Evolutionary conservation across 1,140 invertebrate genomes (phyloP), one percentile per base, ranked within the genome.

Genomic region (Drosophila equinoxialis): DNA sequence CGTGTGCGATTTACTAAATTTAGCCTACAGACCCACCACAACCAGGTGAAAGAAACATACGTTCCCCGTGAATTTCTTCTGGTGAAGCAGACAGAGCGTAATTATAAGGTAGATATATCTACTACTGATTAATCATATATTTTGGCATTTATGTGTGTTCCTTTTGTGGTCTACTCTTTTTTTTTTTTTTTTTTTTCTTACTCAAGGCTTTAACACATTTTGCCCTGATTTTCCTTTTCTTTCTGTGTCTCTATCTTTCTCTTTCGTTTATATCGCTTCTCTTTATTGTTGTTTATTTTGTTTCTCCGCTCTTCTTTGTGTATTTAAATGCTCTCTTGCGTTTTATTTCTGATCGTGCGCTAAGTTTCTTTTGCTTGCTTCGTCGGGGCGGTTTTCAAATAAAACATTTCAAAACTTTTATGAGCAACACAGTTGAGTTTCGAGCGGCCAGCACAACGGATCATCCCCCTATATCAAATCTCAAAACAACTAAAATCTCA

Each of bases 1-100:
- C 79, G 83, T 87, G 82, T 87, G 82, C 82, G 82, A 86, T 79
- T 87, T 87, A 86, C 83, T 86, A 86, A 79, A 77, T 86, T 74
- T 86, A 86, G 83, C 60, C 57, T 51, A 42, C 54, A 30, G 30
- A 30, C 30, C 30, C 30, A 63, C 48, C 48, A 58, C 67, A 37
- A 70, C 71, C 81, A 85, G 81, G 81, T 85, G 81, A 81, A 85
- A 85, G 17, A 78, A 54, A 71, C 66, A 79, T 39, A 71, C 51
- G 74, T 23, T 48, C 42, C n/a, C 60, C 1, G 7, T 66, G 35
- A 37, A 39, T 39, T 39, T 39, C 11, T 1, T 39, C 37, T 13
- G 37, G 3, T 13, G 10, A 10, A 13, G 11, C 37, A 11, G 30
- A 37, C 35, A 37, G 7, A 37, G 10, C 35, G 35, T 2, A 39